Base-by-base conservation (phyloP, 2,888 invertebrate genomes). In the Aphidius colemani region DNA sequence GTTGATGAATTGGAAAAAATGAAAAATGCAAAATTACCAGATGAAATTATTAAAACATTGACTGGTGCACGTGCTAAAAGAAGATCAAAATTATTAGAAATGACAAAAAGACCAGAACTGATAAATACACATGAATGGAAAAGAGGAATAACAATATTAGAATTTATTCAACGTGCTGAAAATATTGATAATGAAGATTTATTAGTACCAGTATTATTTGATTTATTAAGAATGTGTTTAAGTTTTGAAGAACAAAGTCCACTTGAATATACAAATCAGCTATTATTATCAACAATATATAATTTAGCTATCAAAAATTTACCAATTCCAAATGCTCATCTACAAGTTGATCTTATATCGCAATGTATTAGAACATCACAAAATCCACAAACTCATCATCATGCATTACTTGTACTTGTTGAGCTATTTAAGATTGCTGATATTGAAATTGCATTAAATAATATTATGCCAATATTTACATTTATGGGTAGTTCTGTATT, bases 381-480 rank as follows among this genome's bases (percentile, higher is more conserved):
- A 75, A 96, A 96, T 82, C 96, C 96, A 0, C 96, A 97, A 83
- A 96, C 97, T 0, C 97, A 98, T 77, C 93, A 97, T 74, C 95
- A 96, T 74, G 95, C 97, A 0, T 84, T 98, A 61, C 85, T 95
- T 43, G 85, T 98, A 1, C 85, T 98, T 2, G 94, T 98, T 0
- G 79, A 82, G 50, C 59, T 82, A 0, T 74, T 82, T 61, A 80
- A 77, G 44, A 64, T 77, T 0, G 78, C 79, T 1, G 75, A 81
- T 9, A 69, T 79, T 1, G 75, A 76, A 11, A 70, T 72, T 3
- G 81, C 81, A 0, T 84, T 98, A 11, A 92, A 95, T 77, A 95
- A 97, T 75, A 92, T 97, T 5, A 96, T 98, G 90, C 91, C 95
- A 30, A 94, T 99, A 72, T 99, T 99, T 79, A 97, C 98, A 0